Base-by-base conservation (phyloP, 2,888 invertebrate species). In the Metellina segmentata region DNA sequence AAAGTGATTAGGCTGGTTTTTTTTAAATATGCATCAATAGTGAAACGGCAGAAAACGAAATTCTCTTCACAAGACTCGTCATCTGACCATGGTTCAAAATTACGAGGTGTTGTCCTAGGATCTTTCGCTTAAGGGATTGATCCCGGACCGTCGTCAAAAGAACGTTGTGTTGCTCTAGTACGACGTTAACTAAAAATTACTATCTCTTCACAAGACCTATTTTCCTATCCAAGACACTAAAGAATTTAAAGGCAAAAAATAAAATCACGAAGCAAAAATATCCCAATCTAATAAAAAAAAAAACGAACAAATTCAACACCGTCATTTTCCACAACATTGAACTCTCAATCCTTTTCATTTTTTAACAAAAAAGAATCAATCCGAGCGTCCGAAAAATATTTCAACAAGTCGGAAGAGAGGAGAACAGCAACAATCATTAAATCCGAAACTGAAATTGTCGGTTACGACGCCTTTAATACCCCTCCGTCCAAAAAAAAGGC, bases 391-490 rank as follows among this genome's bases (percentile, higher is more conserved):
- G 34, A 79, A 79, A 20, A 34, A 79, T 51, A 61, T 20, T 53
- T 8, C 20, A 79, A 78, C 6, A 20, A 79, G 61, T 1, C 19
- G 0, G 7, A 77, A 51, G 8, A 52, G n/a, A 34, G 34, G 4
- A 16, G 9, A 79, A 61, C 16, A 20, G 52, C 52, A 81, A 70
- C n/a, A 49, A 9, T 52, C 61, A 61, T 48, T 74, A 72, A 34
- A 4, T 34, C 34, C 34, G 34, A 34, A 16, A 48, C 34, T 74
- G 61, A 53, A 75, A 85, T 85, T 85, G 74, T 85, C 85, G 16
- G 61, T 61, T 61, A 11, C 34, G 34, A 34, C 34, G 34, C 34
- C 52, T 51, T n/a, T 77, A 82, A 82, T 82, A 71, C 82, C 52
- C 16, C 51, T 53, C 34, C 34, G 4, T 34, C 34, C 34, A 34